Base-by-base conservation (phyloP, 2,113 vertebrate genomes). In the Helogale parvula region DNA sequence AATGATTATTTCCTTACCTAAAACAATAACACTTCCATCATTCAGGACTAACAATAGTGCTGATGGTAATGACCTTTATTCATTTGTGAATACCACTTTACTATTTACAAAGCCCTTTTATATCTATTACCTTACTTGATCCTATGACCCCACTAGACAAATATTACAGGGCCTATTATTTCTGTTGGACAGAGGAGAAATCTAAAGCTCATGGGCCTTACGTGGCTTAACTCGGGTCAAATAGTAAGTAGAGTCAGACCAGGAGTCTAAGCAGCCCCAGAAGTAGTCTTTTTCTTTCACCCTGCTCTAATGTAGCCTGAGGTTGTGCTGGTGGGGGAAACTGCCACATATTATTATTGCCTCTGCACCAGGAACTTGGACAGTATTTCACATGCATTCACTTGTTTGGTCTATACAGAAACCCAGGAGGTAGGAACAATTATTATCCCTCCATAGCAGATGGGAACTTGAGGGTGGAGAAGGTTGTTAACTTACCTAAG, bases 41-140 rank as follows among this genome's bases (percentile, higher is more conserved):
- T 63, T 82, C 14, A 72, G 86, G 38, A n/a, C 71, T 72, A 72
- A 82, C 77, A 47, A 12, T 10, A 35, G 72, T 45, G 93, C 80
- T 54, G 82, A 68, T 74, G 91, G 45, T 66, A 60, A 85, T 54
- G 86, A 69, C 92, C 60, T 87, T 50, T 82, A 63, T 66, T 86
- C 71, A 54, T 82, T 57, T 79, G 86, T 47, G 85, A 94, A 31
- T 31, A 84, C 80, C 41, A 11, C 85, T 88, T 38, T n/a, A 87
- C 65, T 96, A 52, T 95, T 93, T 77, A 82, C 94, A 87, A 72
- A 96, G 89, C 68, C 71, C 81, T 88, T 65, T 60, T 89, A 0
- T 25, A 63, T 89, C 97, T 96, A 0, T 88, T 35, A 76, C 82
- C 85, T 94, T 84, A 38, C 50, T 79, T 84, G 54, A 85, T 54